Evolutionary conservation across 1,140 invertebrate species (phyloP), one percentile per base, ranked within the genome.

Genomic region (Hermetia illucens): DNA sequence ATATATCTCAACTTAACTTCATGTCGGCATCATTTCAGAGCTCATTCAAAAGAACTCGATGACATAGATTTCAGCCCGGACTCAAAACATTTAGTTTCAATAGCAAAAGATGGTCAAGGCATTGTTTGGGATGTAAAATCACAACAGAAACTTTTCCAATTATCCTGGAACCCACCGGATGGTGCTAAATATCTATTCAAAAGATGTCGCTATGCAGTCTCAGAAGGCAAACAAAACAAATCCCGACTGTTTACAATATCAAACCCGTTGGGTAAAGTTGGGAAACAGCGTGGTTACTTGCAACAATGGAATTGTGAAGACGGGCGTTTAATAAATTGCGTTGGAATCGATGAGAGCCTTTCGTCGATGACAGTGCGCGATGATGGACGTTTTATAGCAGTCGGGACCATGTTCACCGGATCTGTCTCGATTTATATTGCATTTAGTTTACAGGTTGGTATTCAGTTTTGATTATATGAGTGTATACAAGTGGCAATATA

Each of bases 321-420:
- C 40, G 75, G 72, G 4, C 44, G 49, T n/a, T 55, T 81, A 24
- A 53, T 58, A 1, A 71, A 68, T 45, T 56, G 66, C 9, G 68
- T 66, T n/a, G 44, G 66, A 6, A 70, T 77, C 37, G 64, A 72
- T 36, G 85, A 92, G 56, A 79, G 81, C 38, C 54, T 92, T 3
- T 84, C 87, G 2, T 82, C 87, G 9, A 61, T 96, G 38, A 81
- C 88, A 10, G 82, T 95, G 5, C 77, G 89, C 40, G 79, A 88
- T 52, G 84, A 94, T 70, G 92, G 91, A 1, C 70, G 80, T 48
- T 97, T 88, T 61, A 69, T 95, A 2, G 90, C 85, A 40, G 74
- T 92, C 12, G 92, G 91, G 5, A 92, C 86, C 17, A 91, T 94
- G 82, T 85, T 84, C 47, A 82, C 79, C 39, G 91, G 91, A 32